These are phyloP conservation scores for Patiria miniata DNA, from an alignment of 35 echinoderm and acorn worm genomes.

Conservation along the genomic window DNA sequence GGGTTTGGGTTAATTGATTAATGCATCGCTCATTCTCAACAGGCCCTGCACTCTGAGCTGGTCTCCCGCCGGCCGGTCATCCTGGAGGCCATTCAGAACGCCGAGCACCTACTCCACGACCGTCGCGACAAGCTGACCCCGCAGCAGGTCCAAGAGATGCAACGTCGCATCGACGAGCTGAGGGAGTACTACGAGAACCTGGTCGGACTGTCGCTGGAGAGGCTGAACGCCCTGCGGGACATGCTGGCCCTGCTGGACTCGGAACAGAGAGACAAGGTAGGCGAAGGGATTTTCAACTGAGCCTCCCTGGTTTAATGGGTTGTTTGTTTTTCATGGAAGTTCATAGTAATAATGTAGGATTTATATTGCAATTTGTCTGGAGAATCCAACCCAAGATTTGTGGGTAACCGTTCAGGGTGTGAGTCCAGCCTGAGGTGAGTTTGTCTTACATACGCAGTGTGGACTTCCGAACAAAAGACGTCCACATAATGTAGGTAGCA, in stretches of 20 bases:
- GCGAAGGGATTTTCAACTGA: background rate
- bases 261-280: constrained; percentile 77
- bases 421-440: too few relatives aligned
- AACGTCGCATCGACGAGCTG: constrained; percentile 76
- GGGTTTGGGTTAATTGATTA: too few relatives aligned
- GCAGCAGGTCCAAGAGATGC: constrained; percentile 82
- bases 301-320: too few relatives aligned
- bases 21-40: background rate
- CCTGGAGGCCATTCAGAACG: constrained; percentile 80
- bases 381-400: too few relatives aligned
- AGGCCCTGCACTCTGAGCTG: constrained; percentile 86
- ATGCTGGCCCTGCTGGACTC: constrained; percentile 71
- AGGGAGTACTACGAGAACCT: constrained; percentile 95
- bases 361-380: too few relatives aligned
- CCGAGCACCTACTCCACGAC: constrained; percentile 90
- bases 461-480: too few relatives aligned
- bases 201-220: constrained; percentile 78
- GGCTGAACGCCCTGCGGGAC: constrained; percentile 63
- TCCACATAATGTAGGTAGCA: too few relatives aligned
- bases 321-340: too few relatives aligned
- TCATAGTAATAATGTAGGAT: too few relatives aligned
- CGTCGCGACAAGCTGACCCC: constrained; percentile 81
- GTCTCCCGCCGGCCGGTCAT: constrained; percentile 60
- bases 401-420: too few relatives aligned
- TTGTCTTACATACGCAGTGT: too few relatives aligned